A percentile compares a stretch with the other conserved stretches of the same genome.
These are phyloP conservation scores for Drosophila orosa DNA, from an alignment of 1,140 invertebrate species.

Conservation along the genomic window DNA sequence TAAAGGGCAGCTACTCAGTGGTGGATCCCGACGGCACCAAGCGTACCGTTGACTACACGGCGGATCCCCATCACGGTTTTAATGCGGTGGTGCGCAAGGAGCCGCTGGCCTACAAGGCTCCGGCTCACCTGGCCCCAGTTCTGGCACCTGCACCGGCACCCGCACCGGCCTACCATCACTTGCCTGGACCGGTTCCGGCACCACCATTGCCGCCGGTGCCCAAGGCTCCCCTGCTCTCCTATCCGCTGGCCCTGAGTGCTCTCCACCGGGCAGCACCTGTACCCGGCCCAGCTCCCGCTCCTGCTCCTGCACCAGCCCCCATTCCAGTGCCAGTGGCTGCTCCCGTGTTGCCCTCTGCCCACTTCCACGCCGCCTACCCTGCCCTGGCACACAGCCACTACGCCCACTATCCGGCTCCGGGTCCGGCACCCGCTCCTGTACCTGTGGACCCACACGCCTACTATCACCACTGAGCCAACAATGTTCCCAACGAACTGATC, in stretches of 20 bases:
- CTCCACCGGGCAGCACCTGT: conserved; percentile 50
- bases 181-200: conserved; percentile 58
- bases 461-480: conserved; percentile 60
- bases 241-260: conserved; percentile 58
- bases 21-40: conserved; percentile 88
- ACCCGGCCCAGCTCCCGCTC: conserved; percentile 46
- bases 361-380: conserved; percentile 75
- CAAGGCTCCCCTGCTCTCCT: conserved; percentile 62
- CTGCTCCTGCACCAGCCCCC: conserved; percentile 52
- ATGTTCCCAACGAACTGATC: conserved; percentile 23
- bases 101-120: conserved; percentile 79
- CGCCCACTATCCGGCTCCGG: conserved; percentile 56
- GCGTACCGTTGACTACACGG: conserved; percentile 88
- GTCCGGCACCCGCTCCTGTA: conserved; percentile 31
- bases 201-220: conserved; percentile 65
- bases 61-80: conserved; percentile 85
- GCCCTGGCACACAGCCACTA: conserved; percentile 79
- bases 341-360: conserved; percentile 57
- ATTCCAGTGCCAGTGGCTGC: conserved; percentile 52
- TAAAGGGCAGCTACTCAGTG: conserved; percentile 87
- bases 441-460: conserved; percentile 65
- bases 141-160: conserved; percentile 66
- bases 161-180: conserved; percentile 49
- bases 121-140: conserved; percentile 43
- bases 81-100: conserved; percentile 85